Base-by-base conservation (phyloP, 1,140 invertebrate species). In the Aphis craccivora region DNA sequence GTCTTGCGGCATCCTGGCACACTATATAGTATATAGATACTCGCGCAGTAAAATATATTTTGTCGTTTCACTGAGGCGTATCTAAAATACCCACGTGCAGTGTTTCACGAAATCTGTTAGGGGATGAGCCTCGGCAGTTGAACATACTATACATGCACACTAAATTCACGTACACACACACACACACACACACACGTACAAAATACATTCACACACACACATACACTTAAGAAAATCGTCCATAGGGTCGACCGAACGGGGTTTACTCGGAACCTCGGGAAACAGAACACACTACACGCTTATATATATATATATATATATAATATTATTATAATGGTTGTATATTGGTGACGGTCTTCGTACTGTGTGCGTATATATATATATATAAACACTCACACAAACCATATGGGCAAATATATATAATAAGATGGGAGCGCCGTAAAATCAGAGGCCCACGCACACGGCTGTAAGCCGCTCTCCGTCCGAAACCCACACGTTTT, bases 401-500 rank as follows among this genome's bases (percentile, higher is more conserved):
- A 93, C 91, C 91, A 93, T 93, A 86, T 93, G 91, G 45, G 81
- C 76, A 67, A 76, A 76, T 76, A 76, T 76, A 76, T 76, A 76
- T 76, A 76, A 76, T 76, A 76, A n/a, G 48, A 83, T 84, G 91
- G 81, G 81, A 86, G 81, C 81, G 91, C 91, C 91, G 35, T 93
- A 86, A 93, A 93, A 93, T 53, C 43, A 35, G 30, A 40, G 48
- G 84, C 91, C 91, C 91, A 93, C 91, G 91, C 91, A 53, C 35
- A 93, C 91, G 43, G 30, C 30, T 76, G 81, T 93, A 93, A 93
- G 91, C 81, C 91, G 91, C 45, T 86, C 35, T 25, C 48, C 37
- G 30, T 45, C 91, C 91, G 51, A 93, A 86, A 48, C 91, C 91
- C 91, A 93, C 91, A 93, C 91, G 91, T 93, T 93, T 93, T 93